phyloP scores from a whole-genome alignment of 2,113 vertebrate species.

The Accipiter cooperii region DNA sequence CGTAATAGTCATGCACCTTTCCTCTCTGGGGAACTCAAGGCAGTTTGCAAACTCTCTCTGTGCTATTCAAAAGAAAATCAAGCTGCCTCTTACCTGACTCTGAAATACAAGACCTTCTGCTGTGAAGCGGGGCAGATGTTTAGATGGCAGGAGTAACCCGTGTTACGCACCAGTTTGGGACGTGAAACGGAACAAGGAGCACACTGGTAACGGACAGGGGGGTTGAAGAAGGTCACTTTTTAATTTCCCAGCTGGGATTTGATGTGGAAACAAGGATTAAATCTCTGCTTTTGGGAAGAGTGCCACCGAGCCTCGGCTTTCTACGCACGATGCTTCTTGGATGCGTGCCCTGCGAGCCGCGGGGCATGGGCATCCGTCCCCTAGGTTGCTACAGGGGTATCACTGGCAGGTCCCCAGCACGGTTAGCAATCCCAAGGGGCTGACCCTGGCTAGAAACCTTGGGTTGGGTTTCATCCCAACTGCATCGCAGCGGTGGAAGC shows the following conservation, averaged over 20 bases:
- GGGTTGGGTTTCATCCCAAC: not conserved
- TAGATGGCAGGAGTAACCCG: not conserved
- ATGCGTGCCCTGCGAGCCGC: accelerated
- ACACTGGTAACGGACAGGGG: not conserved
- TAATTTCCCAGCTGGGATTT: not conserved
- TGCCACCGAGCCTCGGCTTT: not conserved
- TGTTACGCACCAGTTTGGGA: not conserved
- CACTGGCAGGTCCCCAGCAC: not conserved
- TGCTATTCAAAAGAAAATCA: not conserved
- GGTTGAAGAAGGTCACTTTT: not conserved
- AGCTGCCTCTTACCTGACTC: not conserved
- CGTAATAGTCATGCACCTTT: not conserved
- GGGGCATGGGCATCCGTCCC: not conserved
- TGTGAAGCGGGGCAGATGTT: not conserved
- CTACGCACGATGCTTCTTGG: accelerated
- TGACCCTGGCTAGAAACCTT: not conserved
- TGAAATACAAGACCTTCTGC: not conserved
- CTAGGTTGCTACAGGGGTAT: not conserved
- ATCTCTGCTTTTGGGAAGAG: not conserved
- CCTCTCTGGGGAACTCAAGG: not conserved
- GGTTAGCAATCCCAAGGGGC: accelerated
- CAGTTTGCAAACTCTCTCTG: not conserved
- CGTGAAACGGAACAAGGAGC: accelerated
- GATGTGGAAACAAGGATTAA: not conserved
- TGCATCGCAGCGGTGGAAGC: accelerated